Evolutionary conservation across 2,797 vertebrate species (phyloP), one percentile per base, ranked within the genome.

Genomic region (Erithacus rubecula): DNA sequence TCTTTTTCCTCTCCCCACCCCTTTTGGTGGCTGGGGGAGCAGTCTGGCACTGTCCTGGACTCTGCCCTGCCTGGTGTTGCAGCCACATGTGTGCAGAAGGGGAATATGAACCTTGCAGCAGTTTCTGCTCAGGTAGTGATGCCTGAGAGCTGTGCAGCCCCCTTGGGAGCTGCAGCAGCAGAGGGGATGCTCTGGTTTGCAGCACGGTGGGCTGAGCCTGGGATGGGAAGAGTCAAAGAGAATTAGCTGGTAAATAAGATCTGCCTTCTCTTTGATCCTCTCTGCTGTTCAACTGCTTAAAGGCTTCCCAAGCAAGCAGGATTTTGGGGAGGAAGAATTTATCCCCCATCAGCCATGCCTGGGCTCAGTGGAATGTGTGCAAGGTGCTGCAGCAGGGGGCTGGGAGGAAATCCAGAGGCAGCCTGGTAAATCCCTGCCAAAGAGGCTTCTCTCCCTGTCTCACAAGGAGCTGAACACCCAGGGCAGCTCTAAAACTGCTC

Each of bases 211-310:
- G 88, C 86, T 95, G 83, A 82, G 86, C 62, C 75, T 65, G 77
- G 75, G 68, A 77, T 92, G 68, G 93, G 93, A 95, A 95, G 87
- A 91, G 88, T 93, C 81, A 82, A 77, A 87, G 92, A 47, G 92
- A 96, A 95, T 96, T 96, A 96, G 88, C 86, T 84, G 83, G 34
- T 89, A 96, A 96, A 92, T 95, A 87, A 90, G 92, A 93, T 95
- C 90, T 74, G 81, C 83, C 83, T 93, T 87, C 81, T 12, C 62
- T 89, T 67, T 96, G 89, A 95, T 95, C 93, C 39, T 21, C 93
- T 96, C 89, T 89, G 4, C 15, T 64, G 23, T 85, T 89, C 75
- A 77, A 82, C 92, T 89, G 90, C 93, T 95, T 96, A 95, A 95
- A 94, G 78, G 93, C 94, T 96, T 94, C 93, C 68, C 87, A 37